Evolutionary conservation across 2,797 vertebrate genomes (phyloP).

Genomic region (Eleutherodactylus coqui): DNA sequence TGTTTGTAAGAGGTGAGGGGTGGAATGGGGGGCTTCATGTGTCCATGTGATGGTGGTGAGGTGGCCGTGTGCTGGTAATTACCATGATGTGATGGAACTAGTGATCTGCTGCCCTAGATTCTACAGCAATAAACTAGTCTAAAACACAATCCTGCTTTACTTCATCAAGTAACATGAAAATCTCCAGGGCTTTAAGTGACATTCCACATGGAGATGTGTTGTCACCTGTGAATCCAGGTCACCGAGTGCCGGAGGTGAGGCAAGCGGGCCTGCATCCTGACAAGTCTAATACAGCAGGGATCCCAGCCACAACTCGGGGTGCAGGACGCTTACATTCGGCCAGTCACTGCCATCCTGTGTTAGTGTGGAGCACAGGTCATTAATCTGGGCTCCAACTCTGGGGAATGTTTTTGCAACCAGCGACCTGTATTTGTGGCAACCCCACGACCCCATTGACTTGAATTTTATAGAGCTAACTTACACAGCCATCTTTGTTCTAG

Average conservation of each 20-base stretch:
- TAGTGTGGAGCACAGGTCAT: too few relatives aligned
- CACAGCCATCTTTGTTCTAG: too few relatives aligned
- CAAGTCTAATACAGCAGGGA: not conserved
- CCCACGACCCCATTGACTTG: too few relatives aligned
- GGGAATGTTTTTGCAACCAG: too few relatives aligned
- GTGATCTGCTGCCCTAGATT: slow-evolving; percentile 29
- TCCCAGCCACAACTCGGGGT: not conserved
- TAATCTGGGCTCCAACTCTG: too few relatives aligned
- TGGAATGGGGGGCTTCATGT: not conserved
- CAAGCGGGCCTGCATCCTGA: not conserved
- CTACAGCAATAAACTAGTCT: not conserved
- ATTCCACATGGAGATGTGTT: slow-evolving; percentile 28
- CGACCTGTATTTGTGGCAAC: too few relatives aligned
- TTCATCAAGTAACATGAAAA: not conserved
- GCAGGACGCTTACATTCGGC: too few relatives aligned
- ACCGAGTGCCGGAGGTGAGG: slow-evolving; percentile 28
- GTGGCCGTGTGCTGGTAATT: not conserved
- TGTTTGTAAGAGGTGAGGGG: slow-evolving; percentile 6
- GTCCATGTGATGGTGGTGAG: not conserved
- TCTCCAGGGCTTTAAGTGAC: not conserved
- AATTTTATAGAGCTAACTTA: too few relatives aligned
- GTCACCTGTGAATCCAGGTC: slow-evolving; percentile 47
- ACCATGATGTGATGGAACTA: slow-evolving; percentile 16
- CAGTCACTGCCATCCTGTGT: too few relatives aligned
- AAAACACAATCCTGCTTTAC: not conserved